These are phyloP conservation scores for Telmatochromis sp. DNA, from an alignment of 2,113 vertebrate species.

Conservation along the genomic window DNA sequence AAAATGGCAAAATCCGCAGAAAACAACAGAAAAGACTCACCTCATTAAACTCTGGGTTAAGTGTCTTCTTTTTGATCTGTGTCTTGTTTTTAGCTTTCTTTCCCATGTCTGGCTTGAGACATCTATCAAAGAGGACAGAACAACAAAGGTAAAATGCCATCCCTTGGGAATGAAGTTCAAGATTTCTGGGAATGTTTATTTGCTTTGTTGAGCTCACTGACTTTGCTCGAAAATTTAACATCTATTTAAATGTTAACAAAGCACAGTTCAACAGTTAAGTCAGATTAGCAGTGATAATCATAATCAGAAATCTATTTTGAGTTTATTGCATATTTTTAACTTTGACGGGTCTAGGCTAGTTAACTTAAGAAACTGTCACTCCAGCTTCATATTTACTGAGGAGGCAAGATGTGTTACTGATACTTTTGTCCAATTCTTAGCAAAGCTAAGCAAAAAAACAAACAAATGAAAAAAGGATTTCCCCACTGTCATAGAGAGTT, in stretches of 20 bases:
- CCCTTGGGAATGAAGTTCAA: background rate
- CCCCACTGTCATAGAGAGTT: background rate
- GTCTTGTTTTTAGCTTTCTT: slow-evolving; percentile 97
- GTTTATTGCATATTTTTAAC: background rate
- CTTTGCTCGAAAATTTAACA: background rate
- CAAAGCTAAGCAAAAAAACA: background rate
- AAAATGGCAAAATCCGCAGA: background rate
- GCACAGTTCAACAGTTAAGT: background rate
- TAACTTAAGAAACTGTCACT: background rate
- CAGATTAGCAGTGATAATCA: background rate
- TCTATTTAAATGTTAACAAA: background rate
- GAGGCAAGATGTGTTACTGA: background rate
- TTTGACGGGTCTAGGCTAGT: background rate
- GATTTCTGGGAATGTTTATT: background rate
- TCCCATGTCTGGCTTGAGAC: slow-evolving; percentile 93
- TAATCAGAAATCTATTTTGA: background rate
- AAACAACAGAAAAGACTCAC: slow-evolving; percentile 48
- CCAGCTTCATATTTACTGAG: background rate
- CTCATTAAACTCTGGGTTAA: slow-evolving; percentile 96
- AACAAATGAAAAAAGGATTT: background rate
- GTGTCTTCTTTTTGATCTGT: slow-evolving; percentile 93
- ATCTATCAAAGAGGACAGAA: slow-evolving; percentile 56
- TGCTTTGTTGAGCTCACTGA: background rate
- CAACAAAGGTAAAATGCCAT: background rate
- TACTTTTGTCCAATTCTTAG: background rate